Evolutionary conservation across 2,888 invertebrate genomes (phyloP).

Genomic region (Linyphia triangularis): DNA sequence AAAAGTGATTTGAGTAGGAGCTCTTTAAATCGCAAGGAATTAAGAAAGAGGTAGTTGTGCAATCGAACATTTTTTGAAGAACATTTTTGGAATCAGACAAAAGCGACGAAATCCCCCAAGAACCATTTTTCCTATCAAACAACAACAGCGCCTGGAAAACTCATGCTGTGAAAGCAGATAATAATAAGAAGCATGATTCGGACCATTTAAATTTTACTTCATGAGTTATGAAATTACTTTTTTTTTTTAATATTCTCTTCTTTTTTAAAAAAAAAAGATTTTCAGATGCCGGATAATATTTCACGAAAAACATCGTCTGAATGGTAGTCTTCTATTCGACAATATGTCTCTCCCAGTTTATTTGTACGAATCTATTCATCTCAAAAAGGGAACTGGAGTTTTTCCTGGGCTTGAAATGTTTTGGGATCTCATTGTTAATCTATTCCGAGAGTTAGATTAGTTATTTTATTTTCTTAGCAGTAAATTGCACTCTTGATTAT

Average conservation of each 20-base stretch:
- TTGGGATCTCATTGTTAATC: background rate
- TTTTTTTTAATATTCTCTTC: background rate
- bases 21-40: conserved; percentile 45
- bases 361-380: background rate
- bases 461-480: no score
- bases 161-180: conserved; percentile 67
- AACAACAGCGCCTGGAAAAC: conserved; percentile 37
- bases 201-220: conserved; percentile 70
- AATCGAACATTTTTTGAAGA: conserved; percentile 5
- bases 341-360: background rate
- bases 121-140: conserved; percentile 27
- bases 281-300: conserved; percentile 37
- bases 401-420: background rate
- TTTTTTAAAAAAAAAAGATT: conserved; percentile 5
- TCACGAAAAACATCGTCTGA: conserved; percentile 7
- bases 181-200: conserved; percentile 55
- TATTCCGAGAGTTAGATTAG: background rate
- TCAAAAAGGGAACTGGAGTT: background rate
- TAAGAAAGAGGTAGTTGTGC: conserved; percentile 17
- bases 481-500: no score
- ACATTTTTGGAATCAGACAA: conserved; percentile 50
- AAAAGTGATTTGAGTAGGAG: background rate
- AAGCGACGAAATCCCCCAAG: conserved; percentile 26
- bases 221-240: conserved; percentile 65
- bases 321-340: background rate